Base-by-base conservation (phyloP, 1,140 invertebrate species). In the Hyles euphorbiae region DNA sequence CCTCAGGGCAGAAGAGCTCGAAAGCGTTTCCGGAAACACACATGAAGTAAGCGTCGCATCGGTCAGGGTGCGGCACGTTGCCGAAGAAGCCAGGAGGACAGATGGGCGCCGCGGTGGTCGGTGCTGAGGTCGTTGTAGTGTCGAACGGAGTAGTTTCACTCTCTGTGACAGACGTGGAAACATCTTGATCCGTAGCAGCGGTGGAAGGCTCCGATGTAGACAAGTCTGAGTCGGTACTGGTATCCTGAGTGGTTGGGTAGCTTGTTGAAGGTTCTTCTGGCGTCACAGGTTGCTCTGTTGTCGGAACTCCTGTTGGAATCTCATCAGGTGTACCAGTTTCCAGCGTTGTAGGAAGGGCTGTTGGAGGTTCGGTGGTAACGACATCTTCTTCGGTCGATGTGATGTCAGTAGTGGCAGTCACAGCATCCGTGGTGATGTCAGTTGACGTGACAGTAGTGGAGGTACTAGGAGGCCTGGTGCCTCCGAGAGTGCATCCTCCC, bases 11-110 rank as follows among this genome's bases (percentile, higher is more conserved):
- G 5, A 44, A 49, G 8, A 61, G n/a, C 10, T 56, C 10, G 5
- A 61, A 46, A 0, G 60, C 53, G 5, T 40, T 56, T 9, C 60
- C 60, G 4, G 22, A 43, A 2, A 55, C 33, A 22, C 60, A 61
- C 60, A 61, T 52, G 12, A 51, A 61, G 43, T 52, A 61, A 1
- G 60, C 43, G 7, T 61, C 43, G 56, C 60, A 61, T 3, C 32
- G 11, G 8, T 34, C 12, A 2, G 48, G 48, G 34, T 61, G 60
- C 6, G 60, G 60, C 3, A 61, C 32, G 43, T 61, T 61, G 7
- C 60, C 60, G 22, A 48, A 61, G 3, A 56, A n/a, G 7, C 60
- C 60, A 11, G 12, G 10, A 4, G 53, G 48, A 11, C 60, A 61
- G n/a, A 52, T 33, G 3, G 49, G 32, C 3, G 54, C 34, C 2